A percentile compares a stretch with the other conserved stretches of the same genome.
phyloP scores from a whole-genome alignment of 2,888 invertebrate genomes.

The Tipula confusa region DNA sequence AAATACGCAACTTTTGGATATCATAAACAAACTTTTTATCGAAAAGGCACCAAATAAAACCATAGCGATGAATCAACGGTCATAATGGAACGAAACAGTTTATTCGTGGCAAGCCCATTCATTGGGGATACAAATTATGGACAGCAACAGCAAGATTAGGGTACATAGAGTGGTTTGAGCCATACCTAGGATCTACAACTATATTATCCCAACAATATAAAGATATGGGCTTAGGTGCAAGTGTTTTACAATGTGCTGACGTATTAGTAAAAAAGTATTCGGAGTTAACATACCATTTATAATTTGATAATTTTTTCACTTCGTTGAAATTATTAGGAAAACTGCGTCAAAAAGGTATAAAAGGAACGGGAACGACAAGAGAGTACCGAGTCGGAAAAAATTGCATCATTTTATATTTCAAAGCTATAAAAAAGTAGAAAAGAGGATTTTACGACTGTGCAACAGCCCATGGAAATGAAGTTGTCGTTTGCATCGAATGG shows the following conservation, averaged over 20 bases:
- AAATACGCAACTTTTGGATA: not conserved
- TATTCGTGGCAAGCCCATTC: not conserved
- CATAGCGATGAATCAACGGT: not conserved
- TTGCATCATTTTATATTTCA: too few species aligned
- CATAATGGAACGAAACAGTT: not conserved
- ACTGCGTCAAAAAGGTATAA: too few species aligned
- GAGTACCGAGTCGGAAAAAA: too few species aligned
- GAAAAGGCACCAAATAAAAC: not conserved
- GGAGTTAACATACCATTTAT: too few species aligned
- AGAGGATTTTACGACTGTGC: too few species aligned
- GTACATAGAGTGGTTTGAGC: not conserved
- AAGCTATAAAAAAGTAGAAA: too few species aligned
- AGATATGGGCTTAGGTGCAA: not conserved
- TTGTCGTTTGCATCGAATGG: too few species aligned
- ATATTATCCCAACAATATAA: not conserved
- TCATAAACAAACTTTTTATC: conserved; percentile 30
- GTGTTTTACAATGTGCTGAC: not conserved
- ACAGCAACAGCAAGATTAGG: not conserved
- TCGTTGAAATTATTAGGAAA: too few species aligned
- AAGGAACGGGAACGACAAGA: too few species aligned
- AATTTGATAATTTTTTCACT: too few species aligned
- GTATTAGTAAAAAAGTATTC: too few species aligned
- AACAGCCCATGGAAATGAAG: too few species aligned
- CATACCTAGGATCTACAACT: not conserved
- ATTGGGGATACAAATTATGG: conserved; percentile 32